Conservation (phyloP, 2,888 invertebrate species). For the Zhengitettix transpicula region DNA sequence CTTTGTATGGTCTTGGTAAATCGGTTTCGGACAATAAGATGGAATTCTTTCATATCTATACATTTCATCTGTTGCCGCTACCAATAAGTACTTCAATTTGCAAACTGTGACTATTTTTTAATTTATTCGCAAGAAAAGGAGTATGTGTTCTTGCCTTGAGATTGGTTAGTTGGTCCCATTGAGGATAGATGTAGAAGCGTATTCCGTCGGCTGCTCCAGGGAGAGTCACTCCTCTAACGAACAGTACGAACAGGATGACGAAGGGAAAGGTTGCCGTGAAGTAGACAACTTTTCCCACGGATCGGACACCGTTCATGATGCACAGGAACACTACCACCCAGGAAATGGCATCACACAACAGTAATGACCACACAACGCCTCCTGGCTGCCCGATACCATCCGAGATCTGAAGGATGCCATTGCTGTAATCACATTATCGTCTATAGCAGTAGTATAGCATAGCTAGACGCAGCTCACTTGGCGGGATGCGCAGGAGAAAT, state of each 20-base stretch:
- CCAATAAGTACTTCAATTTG: too few species aligned
- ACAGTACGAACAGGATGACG: slow-evolving; percentile 49
- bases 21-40: too few species aligned
- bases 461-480: neutral
- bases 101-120: too few species aligned
- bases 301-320: slow-evolving; percentile 73
- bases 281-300: slow-evolving; percentile 74
- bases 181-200: slow-evolving; percentile 57
- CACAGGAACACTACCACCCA: slow-evolving; percentile 74
- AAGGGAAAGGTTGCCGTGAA: slow-evolving; percentile 77
- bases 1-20: too few species aligned
- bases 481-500: too few species aligned
- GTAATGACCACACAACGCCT: slow-evolving; percentile 62
- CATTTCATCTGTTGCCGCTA: too few species aligned
- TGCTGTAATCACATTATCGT: slow-evolving; percentile 34
- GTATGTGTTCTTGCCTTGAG: slow-evolving; percentile 38
- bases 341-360: slow-evolving; percentile 52
- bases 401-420: slow-evolving; percentile 61
- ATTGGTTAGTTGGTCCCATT: slow-evolving; percentile 59
- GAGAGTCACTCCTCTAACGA: slow-evolving; percentile 61
- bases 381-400: slow-evolving; percentile 56
- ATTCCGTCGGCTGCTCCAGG: slow-evolving; percentile 66
- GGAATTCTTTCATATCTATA: too few species aligned
- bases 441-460: neutral
- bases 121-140: too few species aligned